Base-by-base conservation (phyloP, 2,888 invertebrate genomes). In the Sarcophaga subvicina region DNA sequence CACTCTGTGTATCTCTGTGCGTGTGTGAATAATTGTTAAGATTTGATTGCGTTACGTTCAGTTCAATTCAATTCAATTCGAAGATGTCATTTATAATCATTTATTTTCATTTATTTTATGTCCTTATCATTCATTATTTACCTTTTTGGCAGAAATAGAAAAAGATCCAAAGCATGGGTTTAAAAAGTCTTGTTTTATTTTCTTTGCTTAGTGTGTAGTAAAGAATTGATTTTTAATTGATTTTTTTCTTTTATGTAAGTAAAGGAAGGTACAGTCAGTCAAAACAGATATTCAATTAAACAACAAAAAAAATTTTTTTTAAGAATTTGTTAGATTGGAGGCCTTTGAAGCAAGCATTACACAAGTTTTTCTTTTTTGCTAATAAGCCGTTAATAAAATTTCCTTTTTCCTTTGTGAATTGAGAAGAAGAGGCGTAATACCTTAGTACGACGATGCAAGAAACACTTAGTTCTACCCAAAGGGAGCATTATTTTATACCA, bases 51-150 rank as follows among this genome's bases (percentile, higher is more conserved):
- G 22, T 76, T 37, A 37, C 37, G 37, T 37, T 37, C 37, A 37
- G 10, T 37, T 37, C 64, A 77, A n/a, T 37, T 37, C 37, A 37
- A n/a, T 37, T 37, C 37, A 37, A 45, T 83, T 80, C 71, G 25
- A 67, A 72, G 66, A 87, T 84, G 79, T 84, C 87, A 87, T 87
- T 87, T 87, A 84, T 87, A 81, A 84, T 86, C 81, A 77, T 76
- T 84, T 81, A 73, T 64, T 81, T 77, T 84, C 37, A 71, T 25
- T 69, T 77, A 62, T 54, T 59, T 77, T 11, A 72, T 79, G 64
- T 27, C 63, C 45, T 62, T 27, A 37, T 12, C 8, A 49, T 27
- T 10, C 37, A 10, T 37, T 37, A 37, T 37, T 37, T 37, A 37
- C 37, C 37, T 37, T 37, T 37, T 37, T 37, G 37, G 37, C 37